These are phyloP conservation scores for Sprattus sprattus DNA, from an alignment of 2,113 vertebrate genomes.

Conservation along the genomic window DNA sequence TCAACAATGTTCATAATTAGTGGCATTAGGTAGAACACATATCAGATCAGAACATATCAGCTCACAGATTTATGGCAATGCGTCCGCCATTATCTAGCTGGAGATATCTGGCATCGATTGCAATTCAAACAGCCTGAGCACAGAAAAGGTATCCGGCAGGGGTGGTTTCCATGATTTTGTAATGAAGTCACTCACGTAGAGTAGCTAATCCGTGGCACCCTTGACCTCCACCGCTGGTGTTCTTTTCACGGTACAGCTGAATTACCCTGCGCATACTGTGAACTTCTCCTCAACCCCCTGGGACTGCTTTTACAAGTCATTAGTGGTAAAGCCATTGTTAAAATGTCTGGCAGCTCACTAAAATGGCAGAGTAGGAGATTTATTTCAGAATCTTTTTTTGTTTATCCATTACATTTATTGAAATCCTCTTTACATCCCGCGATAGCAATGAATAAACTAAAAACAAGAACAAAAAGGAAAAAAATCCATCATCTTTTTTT, in stretches of 20 bases:
- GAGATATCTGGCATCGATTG: background rate
- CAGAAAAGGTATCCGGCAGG: background rate
- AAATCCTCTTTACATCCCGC: too few relatives aligned
- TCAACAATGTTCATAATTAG: slow-evolving; percentile 64
- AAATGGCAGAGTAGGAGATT: too few relatives aligned
- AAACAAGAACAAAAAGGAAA: too few relatives aligned
- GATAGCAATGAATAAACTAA: too few relatives aligned
- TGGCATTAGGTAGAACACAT: slow-evolving; percentile 55
- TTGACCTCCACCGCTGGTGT: too few relatives aligned
- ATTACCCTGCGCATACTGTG: background rate
- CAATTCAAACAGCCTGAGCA: background rate
- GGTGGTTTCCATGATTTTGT: background rate
- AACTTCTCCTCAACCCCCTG: background rate
- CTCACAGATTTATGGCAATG: background rate
- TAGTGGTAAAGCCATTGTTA: slow-evolving; percentile 37
- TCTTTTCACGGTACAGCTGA: background rate
- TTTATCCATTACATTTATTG: too few relatives aligned
- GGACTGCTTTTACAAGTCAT: background rate
- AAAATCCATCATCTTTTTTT: too few relatives aligned
- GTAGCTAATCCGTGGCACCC: background rate
- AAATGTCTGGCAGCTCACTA: background rate
- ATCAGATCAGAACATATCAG: slow-evolving; percentile 35
- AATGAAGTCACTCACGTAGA: too few relatives aligned
- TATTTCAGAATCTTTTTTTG: too few relatives aligned
- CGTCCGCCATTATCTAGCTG: background rate